Base-by-base conservation (phyloP, 2,888 invertebrate species). In the Euplagia quadripunctaria region DNA sequence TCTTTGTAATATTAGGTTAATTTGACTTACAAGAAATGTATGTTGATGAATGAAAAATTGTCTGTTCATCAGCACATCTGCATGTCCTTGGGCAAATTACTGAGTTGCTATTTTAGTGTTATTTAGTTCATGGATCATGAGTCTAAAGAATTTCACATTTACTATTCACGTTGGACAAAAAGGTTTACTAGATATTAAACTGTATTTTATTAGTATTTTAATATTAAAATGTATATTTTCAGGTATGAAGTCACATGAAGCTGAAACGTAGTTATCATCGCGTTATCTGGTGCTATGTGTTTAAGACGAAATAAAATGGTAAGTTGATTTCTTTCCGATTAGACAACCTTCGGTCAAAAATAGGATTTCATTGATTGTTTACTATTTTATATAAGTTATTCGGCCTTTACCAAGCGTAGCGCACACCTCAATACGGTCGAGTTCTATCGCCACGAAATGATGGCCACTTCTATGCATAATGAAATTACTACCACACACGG, bases 221-320 rank as follows among this genome's bases (percentile, higher is more conserved):
- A 61, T 31, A 20, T 14, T 20, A 12, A 12, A 31, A 20, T 31
- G 12, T 20, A 31, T 14, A 5, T 55, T 68, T 68, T 20, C 68
- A 68, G 68, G 55, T 41, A 55, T 52, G 42, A 42, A 68, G 17
- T n/a, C n/a, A 55, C 68, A 68, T 55, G 51, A 68, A 8, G 17
- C 42, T 31, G 31, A 5, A 31, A 14, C 14, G 14, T 4, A 5
- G 14, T 5, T 46, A 12, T 14, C 61, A 12, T 12, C 58, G 31
- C 20, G 20, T 58, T 58, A 4, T 61, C 14, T 61, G 58, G 58
- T 20, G 58, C 11, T n/a, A 46, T 46, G 12, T n/a, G 5, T 31
- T 58, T 58, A 31, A 20, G 12, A 61, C 12, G 5, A 31, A 61
- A 58, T 20, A 31, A 12, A 58, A 31, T 61, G 61, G 61, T 61